Base-by-base conservation (phyloP, 2,888 invertebrate genomes). In the Clostera curtula region DNA sequence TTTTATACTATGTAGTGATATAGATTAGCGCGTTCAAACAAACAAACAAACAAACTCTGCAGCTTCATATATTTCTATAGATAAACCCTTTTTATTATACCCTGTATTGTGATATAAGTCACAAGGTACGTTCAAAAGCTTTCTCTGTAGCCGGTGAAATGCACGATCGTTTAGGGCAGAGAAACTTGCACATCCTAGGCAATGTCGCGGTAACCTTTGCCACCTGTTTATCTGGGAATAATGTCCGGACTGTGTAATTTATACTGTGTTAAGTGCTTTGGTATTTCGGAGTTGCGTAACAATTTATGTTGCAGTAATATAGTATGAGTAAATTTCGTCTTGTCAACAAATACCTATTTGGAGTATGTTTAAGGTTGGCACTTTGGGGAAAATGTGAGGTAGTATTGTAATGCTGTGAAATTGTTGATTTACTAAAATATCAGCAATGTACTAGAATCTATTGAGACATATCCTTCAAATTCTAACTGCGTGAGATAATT, bases 81-180 rank as follows among this genome's bases (percentile, higher is more conserved):
- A 21, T 16, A 16, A 13, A 8, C 21, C 26, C 28, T 42, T 40
- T 30, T 44, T 34, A 25, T 20, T 27, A 25, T 27, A 27, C 38
- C 36, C 27, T 24, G 45, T 43, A 40, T 36, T 23, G 29, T 43
- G 43, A 37, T 49, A 44, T 44, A 49, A 40, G 24, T 49, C 49
- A 56, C 54, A 55, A 50, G 47, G 49, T 35, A 41, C 43, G 46
- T 49, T 51, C 50, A 54, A 63, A 63, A 61, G 62, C 72, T 70
- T 73, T 66, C 68, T 43, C 55, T 39, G 42, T 29, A 34, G 18
- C 37, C 33, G 43, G 56, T 52, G 63, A 63, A 66, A 71, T 55
- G 49, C 49, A 50, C 56, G 55, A 55, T 59, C 52, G 45, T 39
- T 45, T 65, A 73, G 72, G 75, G 61, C 71, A 73, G 69, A 63